Conservation (phyloP, 35 echinoderm and acorn worm species). For the Ptychodera flava region DNA sequence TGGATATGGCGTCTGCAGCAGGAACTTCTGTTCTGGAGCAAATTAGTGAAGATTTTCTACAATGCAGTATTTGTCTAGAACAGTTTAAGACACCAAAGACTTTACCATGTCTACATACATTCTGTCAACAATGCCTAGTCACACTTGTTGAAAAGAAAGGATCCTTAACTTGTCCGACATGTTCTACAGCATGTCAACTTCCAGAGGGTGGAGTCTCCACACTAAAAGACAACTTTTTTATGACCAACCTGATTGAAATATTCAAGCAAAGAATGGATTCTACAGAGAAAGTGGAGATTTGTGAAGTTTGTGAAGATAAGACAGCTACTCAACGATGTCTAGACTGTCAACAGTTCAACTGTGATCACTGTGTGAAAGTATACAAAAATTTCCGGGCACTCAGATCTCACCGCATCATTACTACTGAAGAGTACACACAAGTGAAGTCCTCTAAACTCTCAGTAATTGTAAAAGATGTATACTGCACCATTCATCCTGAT, state of each 20-base stretch:
- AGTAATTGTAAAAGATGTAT: not conserved
- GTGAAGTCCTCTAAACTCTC: not conserved
- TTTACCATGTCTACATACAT: not conserved
- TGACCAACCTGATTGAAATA: not conserved
- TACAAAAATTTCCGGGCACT: constrained; percentile 9
- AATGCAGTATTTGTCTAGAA: not conserved
- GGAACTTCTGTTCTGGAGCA: not conserved
- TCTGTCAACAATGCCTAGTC: not conserved
- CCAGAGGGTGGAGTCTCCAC: not conserved
- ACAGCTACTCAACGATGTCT: constrained; percentile 15
- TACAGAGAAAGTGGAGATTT: not conserved
- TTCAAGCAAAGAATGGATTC: not conserved
- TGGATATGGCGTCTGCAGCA: too few relatives aligned
- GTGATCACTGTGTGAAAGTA: constrained; percentile 6
- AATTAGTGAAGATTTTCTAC: not conserved
- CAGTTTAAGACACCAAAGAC: not conserved
- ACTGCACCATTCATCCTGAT: constrained; percentile 14
- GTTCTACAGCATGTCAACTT: not conserved
- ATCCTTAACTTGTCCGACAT: not conserved
- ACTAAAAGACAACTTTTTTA: not conserved
- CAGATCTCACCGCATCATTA: constrained; percentile 14
- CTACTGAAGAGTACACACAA: constrained; percentile 2
- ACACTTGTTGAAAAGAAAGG: not conserved
- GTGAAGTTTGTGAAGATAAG: constrained; percentile 21
- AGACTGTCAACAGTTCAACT: constrained; percentile 29